Percentiles rank a stretch among this genome's conserved stretches.
These are phyloP conservation scores for Thamnaconus septentrionalis DNA, from an alignment of 2,113 vertebrate genomes.

Conservation along the genomic window DNA sequence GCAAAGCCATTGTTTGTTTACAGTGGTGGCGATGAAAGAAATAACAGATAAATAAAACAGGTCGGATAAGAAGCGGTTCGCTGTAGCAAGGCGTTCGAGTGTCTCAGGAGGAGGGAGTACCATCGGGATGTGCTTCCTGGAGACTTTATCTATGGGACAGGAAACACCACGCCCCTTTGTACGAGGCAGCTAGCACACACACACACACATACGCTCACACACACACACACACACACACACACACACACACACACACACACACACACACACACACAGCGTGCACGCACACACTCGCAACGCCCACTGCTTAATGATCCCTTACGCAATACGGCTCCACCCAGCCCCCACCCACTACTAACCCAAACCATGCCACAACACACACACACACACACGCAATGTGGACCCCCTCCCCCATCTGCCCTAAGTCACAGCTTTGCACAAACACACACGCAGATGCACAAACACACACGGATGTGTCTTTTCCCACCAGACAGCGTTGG, in stretches of 20 bases:
- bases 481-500: too few species aligned
- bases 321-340: slow-evolving; percentile 55
- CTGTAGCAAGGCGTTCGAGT: slow-evolving; percentile 2
- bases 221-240: slow-evolving; percentile 27
- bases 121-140: slow-evolving; percentile 44
- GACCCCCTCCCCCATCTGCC: too few species aligned
- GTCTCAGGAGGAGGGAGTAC: slow-evolving; percentile 5
- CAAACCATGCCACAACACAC: slow-evolving; percentile 45
- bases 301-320: slow-evolving; percentile 56
- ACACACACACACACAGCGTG: slow-evolving; percentile 14
- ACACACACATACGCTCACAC: slow-evolving; percentile 43
- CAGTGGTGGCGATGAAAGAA: too few species aligned
- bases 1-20: too few species aligned
- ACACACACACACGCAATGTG: background rate
- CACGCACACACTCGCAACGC: slow-evolving; percentile 8
- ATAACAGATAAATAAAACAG: too few species aligned
- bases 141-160: slow-evolving; percentile 62
- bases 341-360: slow-evolving; percentile 55
- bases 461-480: too few species aligned
- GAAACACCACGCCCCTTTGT: slow-evolving; percentile 52
- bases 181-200: slow-evolving; percentile 48
- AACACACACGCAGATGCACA: too few species aligned
- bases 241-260: slow-evolving; percentile 23
- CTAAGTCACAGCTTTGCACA: too few species aligned
- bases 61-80: too few species aligned